These are phyloP conservation scores for Orbicella faveolata DNA, from an alignment of 64 coral and sea anemone species.

Conservation along the genomic window DNA sequence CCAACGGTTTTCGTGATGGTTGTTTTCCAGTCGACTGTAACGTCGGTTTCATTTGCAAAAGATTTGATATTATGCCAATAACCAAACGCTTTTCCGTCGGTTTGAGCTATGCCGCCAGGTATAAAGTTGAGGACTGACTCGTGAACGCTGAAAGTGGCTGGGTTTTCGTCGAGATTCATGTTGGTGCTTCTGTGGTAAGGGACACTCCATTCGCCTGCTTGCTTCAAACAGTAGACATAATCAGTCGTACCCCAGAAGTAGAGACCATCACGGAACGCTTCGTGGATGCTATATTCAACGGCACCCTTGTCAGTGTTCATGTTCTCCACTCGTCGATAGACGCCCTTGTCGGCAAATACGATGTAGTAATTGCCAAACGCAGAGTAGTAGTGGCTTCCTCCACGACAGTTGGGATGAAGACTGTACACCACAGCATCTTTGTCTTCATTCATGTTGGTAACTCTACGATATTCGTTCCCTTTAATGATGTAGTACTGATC, in stretches of 20 bases:
- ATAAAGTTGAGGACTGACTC: slow-evolving; percentile 32
- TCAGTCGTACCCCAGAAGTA: slow-evolving; percentile 29
- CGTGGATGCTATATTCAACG: slow-evolving; percentile 1
- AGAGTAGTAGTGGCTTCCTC: slow-evolving; percentile 29
- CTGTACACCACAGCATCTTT: slow-evolving; percentile 22
- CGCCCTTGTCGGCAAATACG: background rate
- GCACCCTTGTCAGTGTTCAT: slow-evolving; percentile 29
- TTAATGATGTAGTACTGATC: slow-evolving; percentile 32
- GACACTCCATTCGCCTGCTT: slow-evolving; percentile 17
- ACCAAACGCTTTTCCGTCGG: slow-evolving; percentile 29
- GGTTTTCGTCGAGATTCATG: slow-evolving; percentile 15
- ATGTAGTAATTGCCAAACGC: slow-evolving; percentile 33
- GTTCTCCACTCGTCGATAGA: slow-evolving; percentile 29
- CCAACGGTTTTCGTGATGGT: slow-evolving; percentile 27
- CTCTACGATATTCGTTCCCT: slow-evolving; percentile 21
- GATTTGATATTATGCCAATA: slow-evolving; percentile 6
- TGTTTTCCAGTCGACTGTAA: slow-evolving; percentile 19
- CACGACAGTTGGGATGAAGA: background rate
- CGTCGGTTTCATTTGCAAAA: background rate
- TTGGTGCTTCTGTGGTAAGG: slow-evolving; percentile 38
- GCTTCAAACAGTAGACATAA: background rate
- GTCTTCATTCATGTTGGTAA: slow-evolving; percentile 40
- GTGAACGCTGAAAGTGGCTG: slow-evolving; percentile 1
- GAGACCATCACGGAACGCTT: slow-evolving; percentile 16
- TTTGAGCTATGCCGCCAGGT: slow-evolving; percentile 30